Percentiles rank a stretch among this genome's conserved stretches.
Evolutionary conservation across 1,140 invertebrate species (phyloP).

Genomic region (Orius insidiosus): DNA sequence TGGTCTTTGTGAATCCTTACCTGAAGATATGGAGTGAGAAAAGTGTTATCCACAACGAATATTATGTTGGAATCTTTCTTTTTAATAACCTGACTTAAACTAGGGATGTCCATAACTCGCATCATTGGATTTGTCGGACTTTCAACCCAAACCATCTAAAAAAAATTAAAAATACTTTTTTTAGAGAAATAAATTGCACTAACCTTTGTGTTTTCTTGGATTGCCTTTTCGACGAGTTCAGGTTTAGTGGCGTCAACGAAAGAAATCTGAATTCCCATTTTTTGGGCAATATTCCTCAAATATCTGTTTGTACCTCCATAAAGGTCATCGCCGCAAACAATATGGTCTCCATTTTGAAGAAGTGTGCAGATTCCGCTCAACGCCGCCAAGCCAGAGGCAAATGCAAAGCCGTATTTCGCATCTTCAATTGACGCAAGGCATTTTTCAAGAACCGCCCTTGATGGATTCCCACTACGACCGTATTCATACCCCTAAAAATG

Average conservation of each 20-base stretch:
- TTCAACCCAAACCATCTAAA: slow-evolving; percentile 88
- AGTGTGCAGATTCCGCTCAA: slow-evolving; percentile 56
- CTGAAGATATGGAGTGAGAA: slow-evolving; percentile 89
- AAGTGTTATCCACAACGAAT: slow-evolving; percentile 93
- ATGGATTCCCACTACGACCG: slow-evolving; percentile 87
- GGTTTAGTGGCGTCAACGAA: slow-evolving; percentile 69
- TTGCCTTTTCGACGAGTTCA: slow-evolving; percentile 43
- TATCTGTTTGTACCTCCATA: slow-evolving; percentile 79
- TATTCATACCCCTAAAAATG: slow-evolving; percentile 72
- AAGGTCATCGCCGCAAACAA: slow-evolving; percentile 81
- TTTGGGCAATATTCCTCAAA: slow-evolving; percentile 38
- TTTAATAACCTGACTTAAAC: slow-evolving; percentile 45
- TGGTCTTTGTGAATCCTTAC: too few relatives aligned
- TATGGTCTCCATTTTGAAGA: slow-evolving; percentile 71
- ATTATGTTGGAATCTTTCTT: slow-evolving; percentile 45
- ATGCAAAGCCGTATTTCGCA: slow-evolving; percentile 71
- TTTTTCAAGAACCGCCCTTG: slow-evolving; percentile 70
- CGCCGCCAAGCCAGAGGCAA: slow-evolving; percentile 81
- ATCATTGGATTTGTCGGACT: slow-evolving; percentile 94
- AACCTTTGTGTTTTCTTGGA: slow-evolving; percentile 79
- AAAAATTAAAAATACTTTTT: too few relatives aligned
- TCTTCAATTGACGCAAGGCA: slow-evolving; percentile 81
- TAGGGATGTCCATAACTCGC: slow-evolving; percentile 78
- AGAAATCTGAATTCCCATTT: slow-evolving; percentile 49
- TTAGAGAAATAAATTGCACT: too few relatives aligned